Conservation (phyloP, 2,888 invertebrate species). For the Drosophila anomelani region DNA sequence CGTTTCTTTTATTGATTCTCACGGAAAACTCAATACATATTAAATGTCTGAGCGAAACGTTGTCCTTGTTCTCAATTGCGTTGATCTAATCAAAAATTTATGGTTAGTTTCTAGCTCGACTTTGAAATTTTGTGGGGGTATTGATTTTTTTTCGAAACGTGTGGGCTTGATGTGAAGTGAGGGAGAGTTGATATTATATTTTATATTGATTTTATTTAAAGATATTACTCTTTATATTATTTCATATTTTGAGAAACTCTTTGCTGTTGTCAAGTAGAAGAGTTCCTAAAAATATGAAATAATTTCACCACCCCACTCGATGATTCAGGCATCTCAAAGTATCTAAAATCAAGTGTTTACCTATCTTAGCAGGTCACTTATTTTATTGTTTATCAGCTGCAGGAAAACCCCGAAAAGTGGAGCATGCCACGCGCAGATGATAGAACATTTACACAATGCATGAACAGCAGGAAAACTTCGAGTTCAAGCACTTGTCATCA, state of each 20-base stretch:
- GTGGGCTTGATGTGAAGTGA: not conserved
- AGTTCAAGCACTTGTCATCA: conserved; percentile 23
- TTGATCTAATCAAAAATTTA: conserved; percentile 46
- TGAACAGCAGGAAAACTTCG: conserved; percentile 15
- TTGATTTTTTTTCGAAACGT: conserved; percentile 34
- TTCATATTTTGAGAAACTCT: too few species aligned
- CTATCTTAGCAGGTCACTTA: conserved; percentile 17
- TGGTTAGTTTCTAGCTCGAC: conserved; percentile 34
- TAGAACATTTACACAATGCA: conserved; percentile 33
- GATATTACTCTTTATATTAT: not conserved
- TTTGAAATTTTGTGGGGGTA: conserved; percentile 38
- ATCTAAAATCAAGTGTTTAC: not conserved
- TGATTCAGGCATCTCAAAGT: conserved; percentile 16
- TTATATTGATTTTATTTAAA: not conserved
- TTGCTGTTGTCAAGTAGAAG: too few species aligned
- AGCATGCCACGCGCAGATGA: conserved; percentile 26
- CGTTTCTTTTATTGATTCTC: conserved; percentile 12
- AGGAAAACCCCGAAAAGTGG: conserved; percentile 8
- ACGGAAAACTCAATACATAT: conserved; percentile 16
- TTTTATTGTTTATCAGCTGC: conserved; percentile 27
- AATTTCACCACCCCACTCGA: not conserved
- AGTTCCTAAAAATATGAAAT: not conserved
- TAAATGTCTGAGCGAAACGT: conserved; percentile 33
- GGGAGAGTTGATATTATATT: not conserved
- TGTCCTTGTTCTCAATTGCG: conserved; percentile 60